A percentile compares a stretch with the other conserved stretches of the same genome.
Evolutionary conservation across 2,888 invertebrate species (phyloP).

Genomic region (Alitta virens): DNA sequence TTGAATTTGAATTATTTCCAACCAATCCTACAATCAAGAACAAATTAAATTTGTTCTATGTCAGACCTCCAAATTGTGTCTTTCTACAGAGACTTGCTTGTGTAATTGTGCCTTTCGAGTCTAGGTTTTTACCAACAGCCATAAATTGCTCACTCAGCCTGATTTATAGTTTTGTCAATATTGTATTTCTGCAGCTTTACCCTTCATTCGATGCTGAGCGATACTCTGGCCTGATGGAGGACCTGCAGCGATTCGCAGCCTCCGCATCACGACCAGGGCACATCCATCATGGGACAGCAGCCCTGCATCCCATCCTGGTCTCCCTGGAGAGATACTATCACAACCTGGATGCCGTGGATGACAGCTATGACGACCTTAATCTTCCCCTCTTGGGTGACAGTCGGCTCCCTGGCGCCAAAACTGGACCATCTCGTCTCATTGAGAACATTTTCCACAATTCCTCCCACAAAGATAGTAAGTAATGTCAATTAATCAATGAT

Average conservation of each 20-base stretch:
- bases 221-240: constrained; percentile 29
- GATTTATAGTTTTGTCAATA: no score
- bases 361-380: constrained; percentile 31
- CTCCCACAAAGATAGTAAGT: constrained; percentile 16
- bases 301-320: constrained; percentile 36
- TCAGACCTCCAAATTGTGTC: no score
- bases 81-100: no score
- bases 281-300: constrained; percentile 20
- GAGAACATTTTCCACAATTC: constrained; percentile 18
- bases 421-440: constrained; percentile 9
- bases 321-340: constrained; percentile 35
- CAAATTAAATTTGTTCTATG: no score
- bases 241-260: constrained; percentile 18
- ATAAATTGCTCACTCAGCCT: no score
- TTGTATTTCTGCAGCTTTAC: constrained; percentile 34
- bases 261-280: neutral
- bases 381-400: constrained; percentile 27
- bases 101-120: no score
- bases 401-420: neutral
- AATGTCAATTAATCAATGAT: no score
- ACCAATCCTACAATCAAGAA: no score
- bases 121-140: no score
- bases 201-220: constrained; percentile 31
- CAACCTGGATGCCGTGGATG: constrained; percentile 22
- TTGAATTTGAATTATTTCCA: no score